Conservation (phyloP, 2,888 invertebrate genomes). For the Ernsta delagoae region DNA sequence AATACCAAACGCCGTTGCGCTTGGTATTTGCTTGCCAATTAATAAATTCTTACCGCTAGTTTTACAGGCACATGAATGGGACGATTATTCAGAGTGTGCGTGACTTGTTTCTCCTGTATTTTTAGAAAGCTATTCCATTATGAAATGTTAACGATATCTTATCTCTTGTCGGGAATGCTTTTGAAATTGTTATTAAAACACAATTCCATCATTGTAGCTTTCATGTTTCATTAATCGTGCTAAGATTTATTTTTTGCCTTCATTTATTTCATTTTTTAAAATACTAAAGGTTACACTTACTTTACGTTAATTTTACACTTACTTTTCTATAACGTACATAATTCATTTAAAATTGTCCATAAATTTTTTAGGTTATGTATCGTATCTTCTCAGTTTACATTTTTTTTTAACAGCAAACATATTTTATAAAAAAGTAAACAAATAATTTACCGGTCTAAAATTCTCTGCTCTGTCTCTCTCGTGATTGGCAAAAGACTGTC, state of each 20-base stretch:
- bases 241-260: background rate
- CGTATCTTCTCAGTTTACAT: too few relatives aligned
- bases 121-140: conserved; percentile 29
- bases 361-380: too few relatives aligned
- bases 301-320: too few relatives aligned
- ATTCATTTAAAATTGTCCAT: too few relatives aligned
- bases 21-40: conserved; percentile 19
- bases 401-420: background rate
- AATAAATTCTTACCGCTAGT: conserved; percentile 37
- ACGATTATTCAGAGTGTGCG: conserved; percentile 36
- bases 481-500: background rate
- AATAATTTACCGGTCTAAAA: too few relatives aligned
- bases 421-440: too few relatives aligned
- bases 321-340: too few relatives aligned
- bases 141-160: conserved; percentile 24
- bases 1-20: conserved; percentile 25
- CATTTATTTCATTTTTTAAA: background rate
- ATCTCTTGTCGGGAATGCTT: conserved; percentile 21
- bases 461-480: background rate
- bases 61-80: conserved; percentile 37
- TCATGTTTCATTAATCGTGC: conserved; percentile 10
- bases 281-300: too few relatives aligned
- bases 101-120: conserved; percentile 34
- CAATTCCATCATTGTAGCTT: conserved; percentile 4
- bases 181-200: conserved; percentile 8